phyloP scores from a whole-genome alignment of 2,797 vertebrate species.

The Neostethus bicornis region DNA sequence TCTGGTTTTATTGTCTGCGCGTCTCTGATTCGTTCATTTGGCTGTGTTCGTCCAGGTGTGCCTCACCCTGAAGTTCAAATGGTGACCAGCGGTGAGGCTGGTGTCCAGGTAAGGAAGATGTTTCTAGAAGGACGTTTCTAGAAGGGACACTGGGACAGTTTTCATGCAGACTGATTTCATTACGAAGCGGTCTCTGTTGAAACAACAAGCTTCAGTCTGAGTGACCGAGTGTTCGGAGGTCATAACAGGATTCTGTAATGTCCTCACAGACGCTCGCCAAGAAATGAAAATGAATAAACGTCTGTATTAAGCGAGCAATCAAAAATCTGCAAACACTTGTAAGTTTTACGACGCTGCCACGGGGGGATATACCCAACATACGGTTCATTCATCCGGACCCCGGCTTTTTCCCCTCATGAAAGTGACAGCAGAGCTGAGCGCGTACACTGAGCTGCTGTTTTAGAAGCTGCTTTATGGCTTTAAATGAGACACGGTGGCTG shows the following conservation, averaged over 20 bases:
- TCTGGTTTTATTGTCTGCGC: too few relatives aligned
- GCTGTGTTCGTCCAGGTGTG: too few relatives aligned
- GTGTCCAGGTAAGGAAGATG: too few relatives aligned
- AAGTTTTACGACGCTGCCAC: constrained; percentile 61
- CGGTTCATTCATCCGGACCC: constrained; percentile 58
- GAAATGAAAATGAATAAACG: constrained; percentile 64
- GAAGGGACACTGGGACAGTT: background rate
- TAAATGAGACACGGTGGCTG: constrained; percentile 49
- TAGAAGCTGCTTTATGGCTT: constrained; percentile 57
- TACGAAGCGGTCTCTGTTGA: too few relatives aligned
- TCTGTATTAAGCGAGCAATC: constrained; percentile 53
- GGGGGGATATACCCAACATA: constrained; percentile 56
- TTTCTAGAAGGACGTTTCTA: too few relatives aligned
- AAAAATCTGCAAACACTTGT: constrained; percentile 52
- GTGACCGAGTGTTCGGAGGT: background rate
- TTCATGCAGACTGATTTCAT: too few relatives aligned
- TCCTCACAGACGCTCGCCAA: constrained; percentile 40
- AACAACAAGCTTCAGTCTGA: constrained; percentile 8
- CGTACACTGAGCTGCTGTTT: constrained; percentile 64
- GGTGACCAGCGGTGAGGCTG: too few relatives aligned
- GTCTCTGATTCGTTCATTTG: too few relatives aligned
- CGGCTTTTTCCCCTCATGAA: constrained; percentile 58
- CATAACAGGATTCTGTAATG: background rate
- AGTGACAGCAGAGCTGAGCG: constrained; percentile 64
- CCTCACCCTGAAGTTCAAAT: too few relatives aligned